phyloP scores from a whole-genome alignment of 2,113 vertebrate genomes.

The Pontoporia blainvillei region DNA sequence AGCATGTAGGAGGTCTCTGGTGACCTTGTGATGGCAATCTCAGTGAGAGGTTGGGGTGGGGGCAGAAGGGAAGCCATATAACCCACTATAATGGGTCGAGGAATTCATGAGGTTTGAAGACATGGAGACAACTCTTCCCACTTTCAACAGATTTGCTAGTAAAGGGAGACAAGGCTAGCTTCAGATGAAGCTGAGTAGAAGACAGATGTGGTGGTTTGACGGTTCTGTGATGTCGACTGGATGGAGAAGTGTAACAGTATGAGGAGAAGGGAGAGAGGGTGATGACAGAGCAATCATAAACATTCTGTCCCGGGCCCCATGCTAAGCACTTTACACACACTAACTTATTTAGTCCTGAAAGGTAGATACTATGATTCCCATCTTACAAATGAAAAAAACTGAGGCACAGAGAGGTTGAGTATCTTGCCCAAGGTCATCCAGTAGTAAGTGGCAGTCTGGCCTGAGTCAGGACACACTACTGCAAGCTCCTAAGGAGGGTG shows the following conservation, averaged over 20 bases:
- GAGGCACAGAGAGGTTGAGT: background rate
- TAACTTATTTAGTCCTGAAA: background rate
- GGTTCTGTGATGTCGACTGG: background rate
- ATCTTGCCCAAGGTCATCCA: background rate
- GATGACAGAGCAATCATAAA: background rate
- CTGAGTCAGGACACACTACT: background rate
- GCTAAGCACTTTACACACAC: background rate
- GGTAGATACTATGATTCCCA: background rate
- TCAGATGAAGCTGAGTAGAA: background rate
- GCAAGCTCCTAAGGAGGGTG: background rate
- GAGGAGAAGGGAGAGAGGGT: background rate
- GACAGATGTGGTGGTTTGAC: background rate
- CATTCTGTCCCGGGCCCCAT: background rate
- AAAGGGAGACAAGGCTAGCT: background rate
- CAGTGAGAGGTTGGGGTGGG: background rate
- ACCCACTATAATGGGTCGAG: background rate
- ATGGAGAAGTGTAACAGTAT: background rate
- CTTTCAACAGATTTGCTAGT: background rate
- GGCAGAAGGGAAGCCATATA: background rate
- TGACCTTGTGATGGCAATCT: background rate
- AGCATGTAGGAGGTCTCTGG: background rate
- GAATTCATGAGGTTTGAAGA: background rate
- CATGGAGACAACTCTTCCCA: background rate
- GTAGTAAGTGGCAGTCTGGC: background rate
- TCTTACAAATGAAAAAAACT: background rate